Conservation (phyloP, 2,113 vertebrate species). For the Tursiops truncatus region DNA sequence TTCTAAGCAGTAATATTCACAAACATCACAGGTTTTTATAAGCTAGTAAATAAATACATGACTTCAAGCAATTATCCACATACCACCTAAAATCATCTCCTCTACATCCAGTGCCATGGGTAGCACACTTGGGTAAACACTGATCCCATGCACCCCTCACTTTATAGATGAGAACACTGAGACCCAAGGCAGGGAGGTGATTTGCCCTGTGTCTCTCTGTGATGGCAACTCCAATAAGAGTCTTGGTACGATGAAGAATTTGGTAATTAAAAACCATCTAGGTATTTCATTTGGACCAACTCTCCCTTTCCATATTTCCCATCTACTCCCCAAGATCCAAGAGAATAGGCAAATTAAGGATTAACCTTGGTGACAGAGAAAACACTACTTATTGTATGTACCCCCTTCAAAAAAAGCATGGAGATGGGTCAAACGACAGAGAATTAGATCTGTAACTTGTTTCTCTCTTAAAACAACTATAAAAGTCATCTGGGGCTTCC, state of each 20-base stretch:
- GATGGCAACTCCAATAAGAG: neutral
- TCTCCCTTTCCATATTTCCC: neutral
- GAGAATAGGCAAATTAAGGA: neutral
- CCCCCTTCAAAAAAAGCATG: neutral
- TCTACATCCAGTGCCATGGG: neutral
- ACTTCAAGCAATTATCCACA: neutral
- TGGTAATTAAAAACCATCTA: neutral
- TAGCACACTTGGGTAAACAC: neutral
- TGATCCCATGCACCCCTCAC: neutral
- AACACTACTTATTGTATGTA: neutral
- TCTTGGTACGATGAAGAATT: neutral
- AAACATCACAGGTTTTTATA: neutral
- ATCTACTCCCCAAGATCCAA: neutral
- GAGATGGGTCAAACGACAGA: neutral
- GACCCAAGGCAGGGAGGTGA: neutral
- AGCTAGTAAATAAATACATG: neutral
- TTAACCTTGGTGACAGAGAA: neutral
- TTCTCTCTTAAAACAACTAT: slow-evolving; percentile 21
- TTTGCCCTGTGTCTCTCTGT: neutral
- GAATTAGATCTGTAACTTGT: neutral
- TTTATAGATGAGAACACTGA: neutral
- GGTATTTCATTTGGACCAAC: neutral
- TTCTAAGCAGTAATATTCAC: neutral
- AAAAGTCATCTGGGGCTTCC: neutral
- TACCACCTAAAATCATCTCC: neutral